These are phyloP conservation scores for Chelonoidis abingdonii DNA, from an alignment of 2,113 vertebrate genomes.

Conservation along the genomic window DNA sequence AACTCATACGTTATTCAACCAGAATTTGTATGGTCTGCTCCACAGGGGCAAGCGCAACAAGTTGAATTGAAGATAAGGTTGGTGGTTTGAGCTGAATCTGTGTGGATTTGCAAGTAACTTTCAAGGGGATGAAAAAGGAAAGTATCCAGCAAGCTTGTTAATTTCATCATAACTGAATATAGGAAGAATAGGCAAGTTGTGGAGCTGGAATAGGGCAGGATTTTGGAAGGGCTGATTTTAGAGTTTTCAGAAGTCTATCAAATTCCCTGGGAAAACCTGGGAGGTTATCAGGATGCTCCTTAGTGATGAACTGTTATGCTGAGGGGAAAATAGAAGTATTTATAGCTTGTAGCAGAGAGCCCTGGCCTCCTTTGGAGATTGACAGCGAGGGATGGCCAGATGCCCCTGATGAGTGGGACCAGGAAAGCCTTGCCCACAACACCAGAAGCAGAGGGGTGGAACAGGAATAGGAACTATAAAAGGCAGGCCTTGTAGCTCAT, in stretches of 20 bases:
- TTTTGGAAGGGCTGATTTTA: background rate
- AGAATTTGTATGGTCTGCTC: background rate
- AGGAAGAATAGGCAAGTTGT: background rate
- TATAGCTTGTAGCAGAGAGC: background rate
- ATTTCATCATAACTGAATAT: background rate
- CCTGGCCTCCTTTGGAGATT: too few species aligned
- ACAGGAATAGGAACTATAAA: too few species aligned
- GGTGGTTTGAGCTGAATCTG: background rate
- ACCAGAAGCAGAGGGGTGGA: too few species aligned
- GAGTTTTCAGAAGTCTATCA: background rate
- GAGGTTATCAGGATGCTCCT: background rate
- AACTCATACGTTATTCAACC: background rate
- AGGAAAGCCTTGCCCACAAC: too few species aligned
- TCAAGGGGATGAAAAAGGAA: background rate
- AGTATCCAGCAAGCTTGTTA: background rate
- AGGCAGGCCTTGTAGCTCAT: too few species aligned
- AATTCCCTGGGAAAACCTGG: background rate
- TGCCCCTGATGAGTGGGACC: too few species aligned
- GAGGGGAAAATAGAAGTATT: background rate
- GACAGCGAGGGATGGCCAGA: too few species aligned
- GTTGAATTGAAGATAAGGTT: background rate
- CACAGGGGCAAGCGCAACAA: background rate
- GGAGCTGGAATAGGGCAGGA: background rate
- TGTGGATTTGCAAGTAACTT: background rate
- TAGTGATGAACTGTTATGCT: background rate